phyloP scores from a whole-genome alignment of 2,113 vertebrate genomes.

The Ceratotherium simum region DNA sequence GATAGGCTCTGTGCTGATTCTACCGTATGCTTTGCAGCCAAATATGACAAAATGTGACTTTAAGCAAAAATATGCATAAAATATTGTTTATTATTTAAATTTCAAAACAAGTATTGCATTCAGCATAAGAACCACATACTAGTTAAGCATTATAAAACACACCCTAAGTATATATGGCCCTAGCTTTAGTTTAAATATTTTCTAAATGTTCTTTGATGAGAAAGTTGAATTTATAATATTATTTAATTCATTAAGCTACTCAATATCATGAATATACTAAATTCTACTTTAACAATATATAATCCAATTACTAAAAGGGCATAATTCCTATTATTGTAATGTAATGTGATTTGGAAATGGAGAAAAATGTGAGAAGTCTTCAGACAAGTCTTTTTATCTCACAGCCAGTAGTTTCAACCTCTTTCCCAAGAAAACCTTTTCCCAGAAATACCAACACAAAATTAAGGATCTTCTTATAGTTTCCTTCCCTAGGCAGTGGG shows the following conservation, averaged over 20 bases:
- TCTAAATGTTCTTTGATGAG: conserved; percentile 75
- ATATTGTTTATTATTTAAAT: conserved; percentile 88
- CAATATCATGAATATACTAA: conserved; percentile 56
- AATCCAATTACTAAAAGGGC: neutral
- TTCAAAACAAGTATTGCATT: conserved; percentile 87
- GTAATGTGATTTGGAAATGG: neutral
- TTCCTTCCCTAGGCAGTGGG: neutral
- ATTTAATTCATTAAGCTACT: conserved; percentile 37
- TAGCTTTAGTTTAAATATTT: conserved; percentile 82
- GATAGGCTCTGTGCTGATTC: conserved; percentile 81
- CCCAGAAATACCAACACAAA: conserved; percentile 48
- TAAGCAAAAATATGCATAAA: conserved; percentile 84
- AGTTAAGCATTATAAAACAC: conserved; percentile 79
- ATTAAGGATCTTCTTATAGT: conserved; percentile 37
- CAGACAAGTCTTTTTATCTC: neutral
- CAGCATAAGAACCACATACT: conserved; percentile 78
- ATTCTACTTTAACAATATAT: conserved; percentile 2
- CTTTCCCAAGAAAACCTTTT: conserved; percentile 36
- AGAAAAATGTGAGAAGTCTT: conserved; percentile 31
- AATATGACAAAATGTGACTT: conserved; percentile 86
- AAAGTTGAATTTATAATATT: conserved; percentile 68
- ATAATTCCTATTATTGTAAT: neutral
- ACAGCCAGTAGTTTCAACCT: conserved; percentile 11
- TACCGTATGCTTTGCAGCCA: conserved; percentile 83
- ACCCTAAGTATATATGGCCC: conserved; percentile 68